Conservation (phyloP, 2,113 vertebrate species). For the Notarius quadriscutis region DNA sequence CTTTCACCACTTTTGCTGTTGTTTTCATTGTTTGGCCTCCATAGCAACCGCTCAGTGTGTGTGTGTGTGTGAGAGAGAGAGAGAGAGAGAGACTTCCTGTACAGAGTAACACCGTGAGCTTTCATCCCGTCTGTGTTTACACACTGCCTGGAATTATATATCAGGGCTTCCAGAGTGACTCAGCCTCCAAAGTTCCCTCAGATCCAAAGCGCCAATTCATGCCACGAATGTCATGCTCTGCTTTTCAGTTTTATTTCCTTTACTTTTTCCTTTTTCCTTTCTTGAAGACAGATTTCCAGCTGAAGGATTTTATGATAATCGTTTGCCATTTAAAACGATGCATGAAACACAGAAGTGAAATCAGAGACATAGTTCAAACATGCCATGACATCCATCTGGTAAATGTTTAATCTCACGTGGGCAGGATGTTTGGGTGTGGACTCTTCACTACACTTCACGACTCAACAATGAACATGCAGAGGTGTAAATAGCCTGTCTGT, state of each 20-base stretch:
- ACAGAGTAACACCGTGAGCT: slow-evolving; percentile 37
- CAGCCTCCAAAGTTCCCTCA: slow-evolving; percentile 10
- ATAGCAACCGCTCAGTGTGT: slow-evolving; percentile 34
- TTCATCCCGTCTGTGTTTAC: slow-evolving; percentile 41
- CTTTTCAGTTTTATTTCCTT: too few relatives aligned
- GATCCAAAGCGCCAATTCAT: not conserved
- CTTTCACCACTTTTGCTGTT: slow-evolving; percentile 12
- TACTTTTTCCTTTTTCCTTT: too few relatives aligned
- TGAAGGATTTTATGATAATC: not conserved
- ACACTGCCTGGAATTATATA: slow-evolving; percentile 17
- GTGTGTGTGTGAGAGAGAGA: not conserved
- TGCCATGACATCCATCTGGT: not conserved
- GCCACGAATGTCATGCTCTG: not conserved
- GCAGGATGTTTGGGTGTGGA: slow-evolving; percentile 5
- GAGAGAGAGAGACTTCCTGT: slow-evolving; percentile 30
- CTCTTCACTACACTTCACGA: not conserved
- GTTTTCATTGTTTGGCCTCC: slow-evolving; percentile 31
- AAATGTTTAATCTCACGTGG: not conserved
- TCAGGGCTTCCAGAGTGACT: slow-evolving; percentile 37
- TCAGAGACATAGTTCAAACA: not conserved
- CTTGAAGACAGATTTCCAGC: not conserved
- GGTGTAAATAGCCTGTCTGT: not conserved
- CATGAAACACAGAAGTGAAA: not conserved
- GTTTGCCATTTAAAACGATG: not conserved
- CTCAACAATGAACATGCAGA: not conserved